phyloP scores from a whole-genome alignment of 2,888 invertebrate species.

The Lymantria monacha region DNA sequence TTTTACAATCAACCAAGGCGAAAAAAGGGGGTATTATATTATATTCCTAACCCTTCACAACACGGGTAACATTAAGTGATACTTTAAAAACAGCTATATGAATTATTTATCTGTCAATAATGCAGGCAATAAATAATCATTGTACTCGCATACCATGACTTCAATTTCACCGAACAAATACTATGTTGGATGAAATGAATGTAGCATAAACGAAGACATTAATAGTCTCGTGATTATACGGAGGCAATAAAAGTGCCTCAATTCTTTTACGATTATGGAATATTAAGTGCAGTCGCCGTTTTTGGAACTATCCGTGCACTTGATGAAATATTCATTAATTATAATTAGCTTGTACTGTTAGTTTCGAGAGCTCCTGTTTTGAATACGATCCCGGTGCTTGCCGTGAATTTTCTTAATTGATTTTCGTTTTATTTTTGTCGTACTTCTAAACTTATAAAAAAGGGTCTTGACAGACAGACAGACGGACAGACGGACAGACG shows the following conservation, averaged over 20 bases:
- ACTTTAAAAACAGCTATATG: too few species aligned
- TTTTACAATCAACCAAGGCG: too few species aligned
- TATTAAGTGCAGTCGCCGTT: constrained; percentile 13
- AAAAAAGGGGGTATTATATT: too few species aligned
- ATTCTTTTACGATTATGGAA: constrained; percentile 15
- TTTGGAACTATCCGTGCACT: constrained; percentile 13
- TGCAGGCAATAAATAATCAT: not conserved
- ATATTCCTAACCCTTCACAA: too few species aligned
- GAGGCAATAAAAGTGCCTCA: constrained; percentile 19
- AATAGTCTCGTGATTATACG: constrained; percentile 14
- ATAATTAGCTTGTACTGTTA: constrained; percentile 4
- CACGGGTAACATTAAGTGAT: too few species aligned
- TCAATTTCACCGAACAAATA: constrained; percentile 6
- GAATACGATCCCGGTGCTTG: not conserved
- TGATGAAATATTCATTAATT: constrained; percentile 26
- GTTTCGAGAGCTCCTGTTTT: not conserved
- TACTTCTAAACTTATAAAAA: too few species aligned
- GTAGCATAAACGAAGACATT: constrained; percentile 1
- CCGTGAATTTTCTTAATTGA: not conserved
- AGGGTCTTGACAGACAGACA: too few species aligned
- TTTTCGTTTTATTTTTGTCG: not conserved
- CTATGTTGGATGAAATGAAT: constrained; percentile 1
- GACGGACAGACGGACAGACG: too few species aligned
- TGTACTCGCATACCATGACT: constrained; percentile 1
- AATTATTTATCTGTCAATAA: too few species aligned